Evolutionary conservation across 2,888 invertebrate species (phyloP).

Genomic region (Conistra vaccinii): DNA sequence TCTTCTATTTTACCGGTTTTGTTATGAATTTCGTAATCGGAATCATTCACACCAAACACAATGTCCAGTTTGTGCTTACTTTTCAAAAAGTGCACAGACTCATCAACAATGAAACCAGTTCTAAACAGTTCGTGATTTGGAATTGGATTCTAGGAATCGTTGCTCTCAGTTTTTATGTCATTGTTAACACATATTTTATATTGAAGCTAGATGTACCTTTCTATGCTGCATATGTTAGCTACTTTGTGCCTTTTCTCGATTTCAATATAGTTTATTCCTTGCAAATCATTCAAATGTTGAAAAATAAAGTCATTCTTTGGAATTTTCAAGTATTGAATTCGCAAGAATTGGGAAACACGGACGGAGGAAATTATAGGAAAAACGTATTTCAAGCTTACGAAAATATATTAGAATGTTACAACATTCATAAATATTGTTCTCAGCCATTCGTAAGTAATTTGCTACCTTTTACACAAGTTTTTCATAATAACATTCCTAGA

Average conservation of each 20-base stretch:
- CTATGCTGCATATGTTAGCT: not conserved
- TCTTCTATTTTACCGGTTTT: constrained; percentile 1
- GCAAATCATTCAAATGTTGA: not conserved
- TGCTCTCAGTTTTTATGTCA: not conserved
- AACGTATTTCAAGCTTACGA: constrained; percentile 21
- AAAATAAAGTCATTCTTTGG: not conserved
- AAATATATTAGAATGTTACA: constrained; percentile 41
- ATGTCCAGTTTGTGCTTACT: constrained; percentile 20
- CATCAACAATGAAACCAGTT: constrained; percentile 1
- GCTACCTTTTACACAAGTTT: not conserved
- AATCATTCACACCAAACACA: not conserved
- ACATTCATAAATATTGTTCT: constrained; percentile 14
- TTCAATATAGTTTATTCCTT: not conserved
- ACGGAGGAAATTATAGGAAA: not conserved
- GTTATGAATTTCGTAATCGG: constrained; percentile 4
- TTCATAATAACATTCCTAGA: not conserved
- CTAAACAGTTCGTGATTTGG: not conserved
- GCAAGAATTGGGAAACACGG: not conserved
- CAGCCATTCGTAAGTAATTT: constrained; percentile 33
- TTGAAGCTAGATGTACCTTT: not conserved
- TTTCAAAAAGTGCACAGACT: constrained; percentile 45
- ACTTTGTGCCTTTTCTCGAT: constrained; percentile 6
- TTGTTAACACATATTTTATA: not conserved
- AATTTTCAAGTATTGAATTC: not conserved
- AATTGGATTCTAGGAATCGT: constrained; percentile 25